phyloP scores from a whole-genome alignment of 2,888 invertebrate species.

The Liopterus haemorrhoidalis region DNA sequence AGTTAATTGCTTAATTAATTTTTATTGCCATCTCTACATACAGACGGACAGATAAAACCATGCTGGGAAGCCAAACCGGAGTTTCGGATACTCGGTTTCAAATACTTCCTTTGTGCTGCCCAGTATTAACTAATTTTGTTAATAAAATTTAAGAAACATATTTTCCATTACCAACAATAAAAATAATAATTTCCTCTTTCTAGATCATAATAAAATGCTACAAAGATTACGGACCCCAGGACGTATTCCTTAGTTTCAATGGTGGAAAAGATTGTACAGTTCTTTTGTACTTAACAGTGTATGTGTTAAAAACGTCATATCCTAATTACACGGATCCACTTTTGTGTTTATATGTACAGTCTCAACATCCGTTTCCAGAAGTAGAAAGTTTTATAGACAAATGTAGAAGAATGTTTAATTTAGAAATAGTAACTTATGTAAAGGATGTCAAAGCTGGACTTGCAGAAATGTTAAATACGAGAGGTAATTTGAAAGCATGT shows the following conservation, averaged over 20 bases:
- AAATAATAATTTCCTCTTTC: slow-evolving; percentile 31
- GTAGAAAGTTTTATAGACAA: slow-evolving; percentile 76
- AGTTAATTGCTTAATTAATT: too few relatives aligned
- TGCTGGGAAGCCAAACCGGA: too few relatives aligned
- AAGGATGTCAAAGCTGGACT: slow-evolving; percentile 71
- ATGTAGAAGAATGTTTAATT: slow-evolving; percentile 63
- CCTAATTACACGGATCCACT: slow-evolving; percentile 42
- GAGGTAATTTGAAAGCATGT: slow-evolving; percentile 66
- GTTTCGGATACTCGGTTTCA: too few relatives aligned
- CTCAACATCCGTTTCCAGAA: slow-evolving; percentile 76
- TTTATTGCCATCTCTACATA: too few relatives aligned
- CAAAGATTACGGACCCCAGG: slow-evolving; percentile 58
- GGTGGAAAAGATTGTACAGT: slow-evolving; percentile 99
- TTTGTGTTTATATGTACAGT: slow-evolving; percentile 74
- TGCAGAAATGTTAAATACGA: slow-evolving; percentile 52
- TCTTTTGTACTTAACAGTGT: slow-evolving; percentile 65
- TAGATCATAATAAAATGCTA: slow-evolving; percentile 60
- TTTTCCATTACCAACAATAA: too few relatives aligned
- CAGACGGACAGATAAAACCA: too few relatives aligned
- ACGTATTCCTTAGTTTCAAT: slow-evolving; percentile 89
- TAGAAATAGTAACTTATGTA: slow-evolving; percentile 62
- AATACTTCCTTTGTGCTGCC: too few relatives aligned
- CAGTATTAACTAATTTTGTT: too few relatives aligned
- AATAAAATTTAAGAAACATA: too few relatives aligned
- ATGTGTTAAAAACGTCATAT: slow-evolving; percentile 45